A percentile compares a stretch with the other conserved stretches of the same genome.
Evolutionary conservation across 2,888 invertebrate genomes (phyloP).

Genomic region (Dynastes tityus): DNA sequence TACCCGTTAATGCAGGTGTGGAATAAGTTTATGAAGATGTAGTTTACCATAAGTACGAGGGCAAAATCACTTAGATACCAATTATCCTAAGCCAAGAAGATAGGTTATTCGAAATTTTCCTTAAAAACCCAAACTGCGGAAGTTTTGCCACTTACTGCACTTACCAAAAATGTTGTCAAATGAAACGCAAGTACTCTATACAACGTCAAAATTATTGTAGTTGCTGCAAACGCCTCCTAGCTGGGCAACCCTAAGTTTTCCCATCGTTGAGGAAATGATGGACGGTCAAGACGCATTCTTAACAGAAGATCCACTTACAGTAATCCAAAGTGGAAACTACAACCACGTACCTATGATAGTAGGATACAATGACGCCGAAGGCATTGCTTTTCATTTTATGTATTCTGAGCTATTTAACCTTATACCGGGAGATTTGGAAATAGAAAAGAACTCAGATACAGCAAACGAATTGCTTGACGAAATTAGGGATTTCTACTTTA

Average conservation of each 20-base stretch:
- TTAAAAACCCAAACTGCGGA: too few species aligned
- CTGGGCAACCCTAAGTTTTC: constrained; percentile 20
- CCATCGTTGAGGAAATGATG: constrained; percentile 52
- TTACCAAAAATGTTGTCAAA: too few species aligned
- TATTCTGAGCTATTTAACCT: constrained; percentile 31
- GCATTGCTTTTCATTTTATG: constrained; percentile 32
- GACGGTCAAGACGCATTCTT: constrained; percentile 53
- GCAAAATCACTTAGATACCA: too few species aligned
- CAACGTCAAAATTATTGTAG: too few species aligned
- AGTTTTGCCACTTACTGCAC: too few species aligned
- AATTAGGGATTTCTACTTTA: constrained; percentile 39
- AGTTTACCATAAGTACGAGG: too few species aligned
- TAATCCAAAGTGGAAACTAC: constrained; percentile 51
- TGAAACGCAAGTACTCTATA: too few species aligned
- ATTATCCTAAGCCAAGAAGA: too few species aligned
- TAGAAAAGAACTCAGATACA: constrained; percentile 44
- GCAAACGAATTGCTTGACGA: constrained; percentile 23
- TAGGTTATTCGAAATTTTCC: too few species aligned
- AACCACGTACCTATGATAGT: constrained; percentile 53
- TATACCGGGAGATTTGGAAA: constrained; percentile 52
- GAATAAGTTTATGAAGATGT: too few species aligned
- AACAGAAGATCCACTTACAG: constrained; percentile 45
- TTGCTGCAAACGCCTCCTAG: too few species aligned
- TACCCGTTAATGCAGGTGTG: too few species aligned
- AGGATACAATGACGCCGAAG: constrained; percentile 55